Base-by-base conservation (phyloP, 2,797 vertebrate species). In the Oceanodroma leucorhoa region DNA sequence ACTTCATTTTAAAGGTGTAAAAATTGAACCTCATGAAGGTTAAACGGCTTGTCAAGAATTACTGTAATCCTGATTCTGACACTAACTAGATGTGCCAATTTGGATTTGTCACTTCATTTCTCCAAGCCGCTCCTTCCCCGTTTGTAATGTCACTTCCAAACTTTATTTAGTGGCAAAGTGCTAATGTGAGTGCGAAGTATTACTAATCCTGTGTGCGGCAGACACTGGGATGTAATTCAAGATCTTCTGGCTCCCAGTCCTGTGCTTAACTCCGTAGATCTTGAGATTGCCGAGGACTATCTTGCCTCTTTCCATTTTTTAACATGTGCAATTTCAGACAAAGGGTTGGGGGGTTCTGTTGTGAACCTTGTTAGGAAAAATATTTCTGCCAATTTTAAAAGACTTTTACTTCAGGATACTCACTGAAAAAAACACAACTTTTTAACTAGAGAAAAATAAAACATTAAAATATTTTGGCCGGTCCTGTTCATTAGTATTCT, bases 121-220 rank as follows among this genome's bases (percentile, higher is more conserved):
- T 96, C 94, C 94, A 66, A 96, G 94, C 80, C 91, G 73, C 73
- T 97, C 90, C 94, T 95, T 97, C 64, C 70, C 87, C 80, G 4
- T 95, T 96, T 67, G 88, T 92, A 96, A 96, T 94, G 95, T 95
- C 93, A 96, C 95, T 96, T 97, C 73, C 95, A 96, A 96, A 96
- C 95, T 97, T 95, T 97, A 97, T 97, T 95, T 97, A 96, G 94
- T 96, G 95, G 96, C 95, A 96, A 96, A 96, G 95, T 96, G 95
- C 95, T 96, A 96, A 96, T 96, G 95, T 90, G 94, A 97, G 95
- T 95, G 95, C 93, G 96, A 96, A 97, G 95, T 96, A 96, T 96
- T 96, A 96, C 96, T 96, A 97, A 97, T 96, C 95, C 95, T 96
- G 91, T 90, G 95, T 53, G 91, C 34, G 80, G 91, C 94, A 96